Percentiles rank a stretch among this genome's conserved stretches.
Evolutionary conservation across 1,140 invertebrate genomes (phyloP).

Genomic region (Cephus cinctus): DNA sequence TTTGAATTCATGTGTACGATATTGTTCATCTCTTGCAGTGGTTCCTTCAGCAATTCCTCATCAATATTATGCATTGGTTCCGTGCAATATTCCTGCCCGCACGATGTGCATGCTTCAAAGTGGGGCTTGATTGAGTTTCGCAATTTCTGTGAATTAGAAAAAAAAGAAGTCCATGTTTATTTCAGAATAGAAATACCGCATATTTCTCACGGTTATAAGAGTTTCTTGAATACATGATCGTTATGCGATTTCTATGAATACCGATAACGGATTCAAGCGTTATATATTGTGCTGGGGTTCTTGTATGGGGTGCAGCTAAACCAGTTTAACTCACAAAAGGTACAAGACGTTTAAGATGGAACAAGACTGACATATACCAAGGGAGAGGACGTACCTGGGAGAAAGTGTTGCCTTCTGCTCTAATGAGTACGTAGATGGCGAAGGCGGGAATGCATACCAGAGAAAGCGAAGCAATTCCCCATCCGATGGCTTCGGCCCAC

Average conservation of each 20-base stretch:
- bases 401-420: conserved; percentile 69
- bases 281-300: neutral
- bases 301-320: too few relatives aligned
- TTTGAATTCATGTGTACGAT: conserved; percentile 25
- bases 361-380: conserved; percentile 2
- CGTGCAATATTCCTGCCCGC: conserved; percentile 51
- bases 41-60: conserved; percentile 38
- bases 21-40: conserved; percentile 35
- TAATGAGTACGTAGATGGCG: conserved; percentile 70
- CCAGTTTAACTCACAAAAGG: too few relatives aligned
- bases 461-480: conserved; percentile 79
- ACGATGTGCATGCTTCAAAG: conserved; percentile 61
- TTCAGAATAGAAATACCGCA: too few relatives aligned
- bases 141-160: conserved; percentile 54
- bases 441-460: conserved; percentile 83
- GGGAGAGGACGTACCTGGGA: conserved; percentile 62
- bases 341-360: too few relatives aligned
- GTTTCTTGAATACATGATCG: too few relatives aligned
- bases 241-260: neutral
- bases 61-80: conserved; percentile 40
- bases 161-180: too few relatives aligned
- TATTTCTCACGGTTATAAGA: too few relatives aligned
- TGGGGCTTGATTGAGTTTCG: conserved; percentile 58
- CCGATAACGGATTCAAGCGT: neutral
- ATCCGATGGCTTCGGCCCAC: conserved; percentile 86